Evolutionary conservation across 2,113 vertebrate genomes (phyloP).

Genomic region (Campylomormyrus tamandua): DNA sequence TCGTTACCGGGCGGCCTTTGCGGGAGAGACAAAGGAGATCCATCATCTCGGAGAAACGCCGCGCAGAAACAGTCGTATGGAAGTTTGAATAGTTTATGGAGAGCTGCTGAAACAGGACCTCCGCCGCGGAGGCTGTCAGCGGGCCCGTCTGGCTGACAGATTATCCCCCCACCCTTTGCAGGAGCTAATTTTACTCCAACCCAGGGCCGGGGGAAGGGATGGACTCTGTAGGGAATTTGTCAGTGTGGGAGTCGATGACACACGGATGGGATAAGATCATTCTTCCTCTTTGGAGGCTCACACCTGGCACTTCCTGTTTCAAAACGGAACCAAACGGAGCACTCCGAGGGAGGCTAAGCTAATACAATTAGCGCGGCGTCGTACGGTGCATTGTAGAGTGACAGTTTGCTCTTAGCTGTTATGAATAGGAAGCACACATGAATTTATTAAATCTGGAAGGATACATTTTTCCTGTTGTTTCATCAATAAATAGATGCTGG

Average conservation of each 20-base stretch:
- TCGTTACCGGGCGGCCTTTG: not conserved
- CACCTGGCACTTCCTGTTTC: not conserved
- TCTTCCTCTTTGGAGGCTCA: not conserved
- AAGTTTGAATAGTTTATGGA: slow-evolving; percentile 27
- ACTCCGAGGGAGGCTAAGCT: not conserved
- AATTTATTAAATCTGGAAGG: not conserved
- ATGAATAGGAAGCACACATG: not conserved
- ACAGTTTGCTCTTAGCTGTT: not conserved
- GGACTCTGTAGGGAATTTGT: slow-evolving; percentile 5
- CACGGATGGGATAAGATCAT: not conserved
- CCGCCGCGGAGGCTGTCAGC: not conserved
- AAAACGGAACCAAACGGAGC: not conserved
- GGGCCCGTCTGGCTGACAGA: slow-evolving; percentile 11
- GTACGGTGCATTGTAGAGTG: too few relatives aligned
- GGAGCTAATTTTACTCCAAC: slow-evolving; percentile 23
- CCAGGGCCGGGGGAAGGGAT: not conserved
- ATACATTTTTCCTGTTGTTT: not conserved
- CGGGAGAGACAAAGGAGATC: not conserved
- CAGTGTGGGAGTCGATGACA: slow-evolving; percentile 11
- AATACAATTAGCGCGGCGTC: not conserved
- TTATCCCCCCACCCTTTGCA: not conserved
- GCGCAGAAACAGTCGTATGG: not conserved
- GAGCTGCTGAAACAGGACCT: not conserved
- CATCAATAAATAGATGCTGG: not conserved
- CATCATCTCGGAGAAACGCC: not conserved